Base-by-base conservation (phyloP, 1,140 invertebrate genomes). In the Ceratina australensis region DNA sequence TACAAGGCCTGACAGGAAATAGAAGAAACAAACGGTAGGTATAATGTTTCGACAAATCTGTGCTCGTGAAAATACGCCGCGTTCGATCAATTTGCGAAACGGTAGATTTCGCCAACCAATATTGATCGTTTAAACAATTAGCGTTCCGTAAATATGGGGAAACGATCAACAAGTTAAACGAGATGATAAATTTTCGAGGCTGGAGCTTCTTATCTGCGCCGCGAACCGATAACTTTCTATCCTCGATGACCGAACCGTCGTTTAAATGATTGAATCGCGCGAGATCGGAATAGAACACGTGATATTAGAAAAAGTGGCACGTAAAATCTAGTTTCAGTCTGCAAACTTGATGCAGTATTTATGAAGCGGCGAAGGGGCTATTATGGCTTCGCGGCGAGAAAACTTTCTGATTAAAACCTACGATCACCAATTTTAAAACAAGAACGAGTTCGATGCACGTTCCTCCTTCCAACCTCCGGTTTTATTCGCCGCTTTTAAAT, bases 321-420 rank as follows among this genome's bases (percentile, higher is more conserved):
- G 13, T 49, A 8, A 12, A 26, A 60, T 42, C 22, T n/a, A 59
- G 22, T 59, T 72, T 8, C n/a, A 24, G 13, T 63, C 24, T 28
- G 18, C 10, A 50, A 63, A 50, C 57, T 50, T 33, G 42, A 59
- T 28, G 42, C 69, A 28, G 33, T 59, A 72, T 72, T 72, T 72
- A 42, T 49, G 24, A 50, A 20, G 56, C 33, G 49, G 20, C 42
- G 42, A 72, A 72, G 57, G 42, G 42, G 24, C 18, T 50, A 49
- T 72, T 61, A 72, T 61, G 49, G 56, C 47, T 50, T 61, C 18
- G 15, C 33, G 5, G 22, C 15, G 15, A 22, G 28, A 24, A 72
- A 72, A 72, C 57, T 72, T 72, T 63, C 69, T 22, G 20, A 18
- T 59, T 71, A 61, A 72, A 72, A 72, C 42, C 57, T 61, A 72